Percentiles rank a stretch among this genome's conserved stretches.
phyloP scores from a whole-genome alignment of 2,113 vertebrate species.

The Maccullochella peelii region DNA sequence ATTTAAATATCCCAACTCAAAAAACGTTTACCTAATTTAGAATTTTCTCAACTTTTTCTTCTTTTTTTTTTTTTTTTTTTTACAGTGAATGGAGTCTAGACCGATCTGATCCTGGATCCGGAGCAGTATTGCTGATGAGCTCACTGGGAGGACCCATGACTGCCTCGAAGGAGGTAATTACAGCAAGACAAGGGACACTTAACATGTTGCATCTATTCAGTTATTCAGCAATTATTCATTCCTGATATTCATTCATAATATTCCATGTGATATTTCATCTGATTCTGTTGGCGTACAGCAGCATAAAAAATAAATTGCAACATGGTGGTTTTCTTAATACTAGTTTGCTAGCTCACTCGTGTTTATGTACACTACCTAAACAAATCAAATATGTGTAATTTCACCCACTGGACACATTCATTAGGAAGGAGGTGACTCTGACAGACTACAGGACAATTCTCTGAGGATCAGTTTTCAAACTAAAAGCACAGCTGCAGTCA shows the following conservation, averaged over 20 bases:
- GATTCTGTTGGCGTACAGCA: not conserved
- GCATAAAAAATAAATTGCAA: not conserved
- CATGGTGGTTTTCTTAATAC: too few relatives aligned
- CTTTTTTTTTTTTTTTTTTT: too few relatives aligned
- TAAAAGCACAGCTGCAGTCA: constrained; percentile 17
- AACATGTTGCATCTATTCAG: not conserved
- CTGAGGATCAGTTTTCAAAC: not conserved
- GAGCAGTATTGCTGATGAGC: not conserved
- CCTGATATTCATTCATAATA: not conserved
- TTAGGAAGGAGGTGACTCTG: not conserved
- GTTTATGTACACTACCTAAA: not conserved
- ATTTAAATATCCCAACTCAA: too few relatives aligned
- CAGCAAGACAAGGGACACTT: not conserved
- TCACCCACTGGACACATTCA: not conserved
- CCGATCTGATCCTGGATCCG: not conserved
- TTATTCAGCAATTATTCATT: too few relatives aligned
- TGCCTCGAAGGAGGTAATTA: not conserved
- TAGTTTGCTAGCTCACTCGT: not conserved
- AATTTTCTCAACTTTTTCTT: too few relatives aligned
- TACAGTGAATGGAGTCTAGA: too few relatives aligned
- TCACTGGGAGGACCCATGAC: too few relatives aligned
- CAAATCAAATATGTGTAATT: not conserved
- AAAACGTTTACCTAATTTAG: too few relatives aligned
- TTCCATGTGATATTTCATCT: not conserved
- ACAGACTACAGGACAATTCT: constrained; percentile 1